These are phyloP conservation scores for Syrmaticus mikado DNA, from an alignment of 2,113 vertebrate species.

Conservation along the genomic window DNA sequence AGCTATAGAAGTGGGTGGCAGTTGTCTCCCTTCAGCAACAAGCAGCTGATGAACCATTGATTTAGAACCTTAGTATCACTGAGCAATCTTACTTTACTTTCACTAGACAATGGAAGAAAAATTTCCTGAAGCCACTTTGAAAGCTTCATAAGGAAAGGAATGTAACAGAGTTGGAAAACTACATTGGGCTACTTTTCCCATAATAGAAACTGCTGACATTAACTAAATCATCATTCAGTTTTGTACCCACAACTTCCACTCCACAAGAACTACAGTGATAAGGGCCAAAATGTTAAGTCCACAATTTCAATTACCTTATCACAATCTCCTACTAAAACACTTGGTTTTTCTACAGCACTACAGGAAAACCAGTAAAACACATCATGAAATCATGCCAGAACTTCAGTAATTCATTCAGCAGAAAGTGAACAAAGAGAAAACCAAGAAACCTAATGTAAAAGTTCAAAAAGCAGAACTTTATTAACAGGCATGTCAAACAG, in stretches of 20 bases:
- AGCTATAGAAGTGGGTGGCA: not conserved
- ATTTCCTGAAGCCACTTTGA: not conserved
- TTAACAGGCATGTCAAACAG: slow-evolving; percentile 11
- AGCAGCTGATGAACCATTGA: not conserved
- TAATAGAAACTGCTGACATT: not conserved
- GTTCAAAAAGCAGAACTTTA: slow-evolving; percentile 43
- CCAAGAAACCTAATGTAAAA: not conserved
- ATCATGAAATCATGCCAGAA: not conserved
- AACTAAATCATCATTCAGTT: not conserved
- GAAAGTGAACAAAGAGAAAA: not conserved
- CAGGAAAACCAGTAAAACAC: not conserved
- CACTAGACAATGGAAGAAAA: not conserved
- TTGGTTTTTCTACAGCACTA: not conserved
- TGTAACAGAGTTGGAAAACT: not conserved
- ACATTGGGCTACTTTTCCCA: not conserved
- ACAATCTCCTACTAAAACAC: not conserved
- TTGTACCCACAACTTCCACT: not conserved
- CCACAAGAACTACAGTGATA: not conserved
- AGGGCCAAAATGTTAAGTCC: not conserved
- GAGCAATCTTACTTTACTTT: not conserved
- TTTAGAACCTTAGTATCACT: not conserved
- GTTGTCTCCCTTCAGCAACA: not conserved
- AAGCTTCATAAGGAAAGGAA: not conserved
- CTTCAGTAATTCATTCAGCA: not conserved
- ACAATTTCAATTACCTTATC: not conserved